Evolutionary conservation across 2,113 vertebrate genomes (phyloP), one percentile per base, ranked within the genome.

Genomic region (Saccopteryx bilineata): DNA sequence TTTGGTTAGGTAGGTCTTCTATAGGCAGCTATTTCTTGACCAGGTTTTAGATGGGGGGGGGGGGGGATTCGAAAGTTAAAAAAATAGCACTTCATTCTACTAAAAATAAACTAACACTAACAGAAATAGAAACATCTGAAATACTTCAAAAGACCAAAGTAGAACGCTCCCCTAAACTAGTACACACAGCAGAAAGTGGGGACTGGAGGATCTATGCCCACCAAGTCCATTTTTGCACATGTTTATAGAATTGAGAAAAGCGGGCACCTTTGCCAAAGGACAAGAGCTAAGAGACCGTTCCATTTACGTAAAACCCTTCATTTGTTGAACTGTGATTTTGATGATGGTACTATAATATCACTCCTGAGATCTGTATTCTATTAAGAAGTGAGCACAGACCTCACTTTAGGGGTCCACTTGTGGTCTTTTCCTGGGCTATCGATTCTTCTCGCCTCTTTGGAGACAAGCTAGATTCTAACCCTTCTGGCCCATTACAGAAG

Each of bases 111-210:
- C 28, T 33, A 23, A 11, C 48, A 81, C 15, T 4, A 39, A 28
- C 33, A 69, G 85, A 87, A 90, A 90, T 26, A 2, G 23, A 61
- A 87, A 76, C 46, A 26, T 66, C 54, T 87, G 31, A 88, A 91
- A 93, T 75, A 60, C n/a, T 91, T 87, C 21, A 61, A 87, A 79
- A 88, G 46, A 71, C 9, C 14, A 19, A 54, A 87, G 69, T 26
- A 85, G 75, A 50, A 84, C 75, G 46, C 2, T 60, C 74, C 72
- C 21, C 5, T 39, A 75, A 90, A 71, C 17, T 46, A 46, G 12
- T 28, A 83, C 19, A 82, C 65, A 74, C 8, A 76, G 21, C 19
- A 84, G n/a, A 90, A 91, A 58, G 48, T 21, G 26, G 54, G 9
- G 19, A 94, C 26, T 33, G 72, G 63, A 81, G 50, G 54, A 50